Percentiles rank a stretch among this genome's conserved stretches.
phyloP scores from a whole-genome alignment of 2,797 vertebrate genomes.

The Arnoldichthys spilopterus region DNA sequence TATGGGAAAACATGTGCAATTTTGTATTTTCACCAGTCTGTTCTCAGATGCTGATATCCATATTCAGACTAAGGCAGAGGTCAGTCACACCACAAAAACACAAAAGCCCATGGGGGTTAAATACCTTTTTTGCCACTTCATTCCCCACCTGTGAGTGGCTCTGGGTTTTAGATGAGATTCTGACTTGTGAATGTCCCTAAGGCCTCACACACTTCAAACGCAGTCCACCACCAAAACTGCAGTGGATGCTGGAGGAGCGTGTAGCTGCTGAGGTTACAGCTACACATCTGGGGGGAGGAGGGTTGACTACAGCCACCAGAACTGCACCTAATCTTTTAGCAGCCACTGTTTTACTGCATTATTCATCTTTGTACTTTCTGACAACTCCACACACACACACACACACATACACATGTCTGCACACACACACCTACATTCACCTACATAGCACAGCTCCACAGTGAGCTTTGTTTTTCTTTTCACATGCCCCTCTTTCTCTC shows the following conservation, averaged over 20 bases:
- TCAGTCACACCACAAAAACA: neutral
- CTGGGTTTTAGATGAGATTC: constrained; percentile 6
- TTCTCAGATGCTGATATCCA: neutral
- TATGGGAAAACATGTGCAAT: neutral
- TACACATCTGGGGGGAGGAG: no score
- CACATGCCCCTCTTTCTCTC: neutral
- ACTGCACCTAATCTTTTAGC: constrained; percentile 43
- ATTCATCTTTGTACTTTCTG: constrained; percentile 71
- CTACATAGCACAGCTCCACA: neutral
- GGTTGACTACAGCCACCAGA: constrained; percentile 56
- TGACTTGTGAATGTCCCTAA: neutral
- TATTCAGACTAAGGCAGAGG: neutral
- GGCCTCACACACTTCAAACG: neutral
- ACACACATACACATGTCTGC: neutral
- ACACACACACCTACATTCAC: neutral
- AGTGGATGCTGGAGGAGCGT: constrained; percentile 26
- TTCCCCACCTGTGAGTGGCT: neutral
- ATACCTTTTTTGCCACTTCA: neutral
- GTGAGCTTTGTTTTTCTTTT: constrained; percentile 30
- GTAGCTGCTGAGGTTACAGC: constrained; percentile 5
- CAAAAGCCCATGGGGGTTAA: neutral
- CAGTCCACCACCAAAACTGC: neutral
- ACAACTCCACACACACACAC: constrained; percentile 59
- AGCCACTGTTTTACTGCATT: constrained; percentile 61
- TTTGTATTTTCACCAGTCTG: neutral